Conservation (phyloP, 2,888 invertebrate species). For the Drepana falcataria region DNA sequence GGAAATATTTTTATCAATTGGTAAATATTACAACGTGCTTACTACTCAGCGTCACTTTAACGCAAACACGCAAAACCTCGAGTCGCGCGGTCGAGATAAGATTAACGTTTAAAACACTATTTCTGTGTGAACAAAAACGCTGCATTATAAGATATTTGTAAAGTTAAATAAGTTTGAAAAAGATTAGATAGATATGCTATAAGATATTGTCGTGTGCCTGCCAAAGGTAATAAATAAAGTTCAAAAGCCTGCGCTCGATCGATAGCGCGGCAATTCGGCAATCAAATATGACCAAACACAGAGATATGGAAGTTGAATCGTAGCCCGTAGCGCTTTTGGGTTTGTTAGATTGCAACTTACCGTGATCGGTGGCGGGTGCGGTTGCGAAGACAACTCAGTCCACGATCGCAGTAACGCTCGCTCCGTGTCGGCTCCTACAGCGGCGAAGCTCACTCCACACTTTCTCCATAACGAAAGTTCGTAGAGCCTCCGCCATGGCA, state of each 20-base stretch:
- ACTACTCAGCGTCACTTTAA: constrained; percentile 27
- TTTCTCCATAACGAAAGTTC: constrained; percentile 77
- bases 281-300: constrained; percentile 58
- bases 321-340: constrained; percentile 32
- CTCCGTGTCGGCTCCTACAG: constrained; percentile 61
- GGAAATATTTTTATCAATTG: constrained; percentile 22
- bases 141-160: background rate
- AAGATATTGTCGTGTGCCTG: background rate
- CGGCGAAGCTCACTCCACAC: constrained; percentile 68
- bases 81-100: constrained; percentile 31
- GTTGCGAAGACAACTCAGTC: constrained; percentile 57
- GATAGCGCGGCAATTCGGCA: constrained; percentile 29
- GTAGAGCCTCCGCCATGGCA: constrained; percentile 77
- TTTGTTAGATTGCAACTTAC: constrained; percentile 54
- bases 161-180: constrained; percentile 4
- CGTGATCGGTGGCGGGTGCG: constrained; percentile 42
- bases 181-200: background rate
- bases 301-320: constrained; percentile 48
- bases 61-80: constrained; percentile 43
- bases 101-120: constrained; percentile 10
- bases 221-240: constrained; percentile 7
- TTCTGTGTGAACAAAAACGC: constrained; percentile 3
- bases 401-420: constrained; percentile 62
- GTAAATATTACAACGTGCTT: constrained; percentile 45
- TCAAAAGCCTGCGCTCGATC: constrained; percentile 19